Base-by-base conservation (phyloP, 2,888 invertebrate genomes). In the Drosophila suboccidentalis region DNA sequence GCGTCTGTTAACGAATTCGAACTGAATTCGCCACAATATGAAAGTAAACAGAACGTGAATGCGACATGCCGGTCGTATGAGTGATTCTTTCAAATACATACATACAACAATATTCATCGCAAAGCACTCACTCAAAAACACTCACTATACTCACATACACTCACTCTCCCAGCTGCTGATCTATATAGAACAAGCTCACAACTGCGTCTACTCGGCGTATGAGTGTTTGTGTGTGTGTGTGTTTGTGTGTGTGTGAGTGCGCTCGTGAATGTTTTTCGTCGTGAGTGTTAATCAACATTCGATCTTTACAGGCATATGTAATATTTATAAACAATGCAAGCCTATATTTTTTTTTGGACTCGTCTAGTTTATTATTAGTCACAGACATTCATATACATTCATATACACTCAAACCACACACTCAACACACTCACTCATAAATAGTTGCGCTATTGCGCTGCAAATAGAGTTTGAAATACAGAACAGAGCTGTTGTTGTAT, bases 1-100 rank as follows among this genome's bases (percentile, higher is more conserved):
- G 89, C 87, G 87, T 66, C 89, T 80, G 80, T 84, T 89, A 78
- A 82, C 78, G 77, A 88, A 88, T 76, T 78, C 78, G 54, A 78
- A 88, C 88, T 88, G 82, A 88, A 82, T 78, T 77, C 75, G 68
- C 71, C 71, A 58, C 43, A n/a, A 55, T 43, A 44, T 43, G 55
- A 76, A 76, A 76, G 84, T 87, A 87, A 88, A 88, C 74, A 88
- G 71, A 73, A 81, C 78, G 74, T 84, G 83, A 58, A 67, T 72
- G 75, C 71, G 63, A 74, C 70, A 68, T 68, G 68, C 81, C 72
- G 82, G 82, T 78, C 88, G 80, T 86, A 84, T 88, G 86, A 84
- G 86, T 88, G 83, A 80, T 88, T 74, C 78, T 82, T 74, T 65
- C 61, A 17, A 34, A 81, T 70, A 80, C 53, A 70, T 38, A 43